Evolutionary conservation across 2,113 vertebrate species (phyloP).

Genomic region (Campylorhamphus procurvoides): DNA sequence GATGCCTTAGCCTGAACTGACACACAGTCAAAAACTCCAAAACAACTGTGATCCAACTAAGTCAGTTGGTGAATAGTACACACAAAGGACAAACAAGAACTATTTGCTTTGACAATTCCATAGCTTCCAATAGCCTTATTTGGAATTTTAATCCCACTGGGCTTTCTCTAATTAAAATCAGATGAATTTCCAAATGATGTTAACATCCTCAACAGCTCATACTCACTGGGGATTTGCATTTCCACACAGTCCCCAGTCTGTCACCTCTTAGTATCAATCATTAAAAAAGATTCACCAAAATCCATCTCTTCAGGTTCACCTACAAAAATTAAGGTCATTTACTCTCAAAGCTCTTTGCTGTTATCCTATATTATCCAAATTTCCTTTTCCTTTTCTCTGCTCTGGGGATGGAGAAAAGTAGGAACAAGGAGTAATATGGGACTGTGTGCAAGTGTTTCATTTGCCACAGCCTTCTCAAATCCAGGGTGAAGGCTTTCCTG

Average conservation of each 20-base stretch:
- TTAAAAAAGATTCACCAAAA: background rate
- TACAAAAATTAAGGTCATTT: background rate
- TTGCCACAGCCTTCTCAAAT: background rate
- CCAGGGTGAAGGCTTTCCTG: background rate
- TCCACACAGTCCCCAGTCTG: background rate
- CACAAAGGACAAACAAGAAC: background rate
- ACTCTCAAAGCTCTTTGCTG: background rate
- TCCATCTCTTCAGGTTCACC: background rate
- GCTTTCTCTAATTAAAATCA: conserved; percentile 23
- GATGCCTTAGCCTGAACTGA: background rate
- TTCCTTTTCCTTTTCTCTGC: background rate
- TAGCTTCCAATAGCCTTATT: background rate
- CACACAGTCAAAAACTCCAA: background rate
- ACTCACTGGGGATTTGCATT: background rate
- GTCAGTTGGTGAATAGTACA: background rate
- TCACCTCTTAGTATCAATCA: background rate
- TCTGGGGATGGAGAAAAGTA: background rate
- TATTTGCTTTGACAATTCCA: background rate
- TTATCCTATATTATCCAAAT: background rate
- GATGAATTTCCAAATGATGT: background rate
- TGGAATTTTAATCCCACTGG: background rate
- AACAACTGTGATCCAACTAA: background rate
- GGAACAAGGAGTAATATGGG: background rate
- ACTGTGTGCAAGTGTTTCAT: background rate
- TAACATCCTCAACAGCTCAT: background rate